Percentiles rank a stretch among this genome's conserved stretches.
Evolutionary conservation across 1,140 invertebrate genomes (phyloP).

Genomic region (Scaptodrosophila lebanonensis): DNA sequence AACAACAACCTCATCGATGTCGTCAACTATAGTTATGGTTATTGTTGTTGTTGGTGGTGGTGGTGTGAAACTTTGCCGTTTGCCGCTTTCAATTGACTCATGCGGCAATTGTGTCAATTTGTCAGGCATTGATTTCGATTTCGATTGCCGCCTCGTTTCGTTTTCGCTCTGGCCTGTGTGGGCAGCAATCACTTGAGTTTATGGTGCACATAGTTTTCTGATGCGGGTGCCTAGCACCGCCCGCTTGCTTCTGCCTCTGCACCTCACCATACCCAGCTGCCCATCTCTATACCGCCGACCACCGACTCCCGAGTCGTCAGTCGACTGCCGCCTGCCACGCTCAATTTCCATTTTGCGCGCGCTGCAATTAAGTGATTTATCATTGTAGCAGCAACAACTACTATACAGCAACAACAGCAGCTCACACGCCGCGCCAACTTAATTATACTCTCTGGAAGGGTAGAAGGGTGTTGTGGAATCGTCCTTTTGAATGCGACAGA

Average conservation of each 20-base stretch:
- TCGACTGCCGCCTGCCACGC: slow-evolving; percentile 27
- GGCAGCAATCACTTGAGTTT: slow-evolving; percentile 59
- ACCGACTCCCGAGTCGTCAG: background rate
- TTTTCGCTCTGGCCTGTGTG: slow-evolving; percentile 47
- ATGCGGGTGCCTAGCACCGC: slow-evolving; percentile 34
- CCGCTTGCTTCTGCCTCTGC: slow-evolving; percentile 24
- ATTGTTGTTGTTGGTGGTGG: background rate
- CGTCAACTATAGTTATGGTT: slow-evolving; percentile 17
- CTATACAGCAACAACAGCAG: slow-evolving; percentile 32
- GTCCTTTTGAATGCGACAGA: too few relatives aligned
- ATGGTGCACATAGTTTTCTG: too few relatives aligned
- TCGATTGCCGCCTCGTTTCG: slow-evolving; percentile 31
- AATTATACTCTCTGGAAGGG: too few relatives aligned
- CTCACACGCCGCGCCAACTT: slow-evolving; percentile 56
- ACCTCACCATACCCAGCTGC: too few relatives aligned
- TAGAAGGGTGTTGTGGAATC: too few relatives aligned
- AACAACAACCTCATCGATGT: slow-evolving; percentile 13
- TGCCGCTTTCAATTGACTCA: slow-evolving; percentile 62
- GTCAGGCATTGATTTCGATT: slow-evolving; percentile 62
- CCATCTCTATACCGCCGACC: background rate
- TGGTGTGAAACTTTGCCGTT: slow-evolving; percentile 29
- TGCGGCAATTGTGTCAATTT: slow-evolving; percentile 73
- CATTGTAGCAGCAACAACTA: slow-evolving; percentile 27
- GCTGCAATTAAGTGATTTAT: slow-evolving; percentile 75
- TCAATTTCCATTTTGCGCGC: slow-evolving; percentile 74